Base-by-base conservation (phyloP, 1,140 invertebrate species). In the Eupeodes corollae region DNA sequence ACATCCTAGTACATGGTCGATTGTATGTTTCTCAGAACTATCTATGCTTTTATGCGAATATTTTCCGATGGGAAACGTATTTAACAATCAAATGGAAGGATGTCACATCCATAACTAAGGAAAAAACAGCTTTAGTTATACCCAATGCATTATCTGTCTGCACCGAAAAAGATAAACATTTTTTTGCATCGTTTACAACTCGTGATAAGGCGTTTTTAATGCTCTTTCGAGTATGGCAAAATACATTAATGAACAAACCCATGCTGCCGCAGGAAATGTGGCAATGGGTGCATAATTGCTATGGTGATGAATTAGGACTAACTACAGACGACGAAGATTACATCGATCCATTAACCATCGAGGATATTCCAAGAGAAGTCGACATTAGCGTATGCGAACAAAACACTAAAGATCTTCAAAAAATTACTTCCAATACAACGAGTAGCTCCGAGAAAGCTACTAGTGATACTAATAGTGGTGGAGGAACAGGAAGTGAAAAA, bases 191-290 rank as follows among this genome's bases (percentile, higher is more conserved):
- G 21, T 94, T 96, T 69, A 83, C 84, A 16, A 80, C 90, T 16
- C 71, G 92, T 38, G 92, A 97, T 71, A 94, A 95, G 69, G 84
- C 89, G 2, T 95, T 89, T 75, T 76, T 94, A 55, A 94, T 93
- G 86, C 76, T 96, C 57, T 94, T 95, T 74, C 77, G 89, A 55
- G 79, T 95, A 53, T 96, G 92, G 92, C 91, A 96, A 73, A 94
- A 92, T 77, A 88, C 88, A 51, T 77, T 96, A 34, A 80, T 94
- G 73, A 88, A 89, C 58, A 82, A 92, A 77, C 84, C 82, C 49
- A 85, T 94, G 79, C 77, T 79, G 53, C 80, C 81, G 44, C 80
- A 86, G 61, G 88, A 94, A 72, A 81, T 94, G 70, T 94, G 91
- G 90, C 82, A 88, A 66, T 85, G 83, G 78, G 79, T 59, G 37